Conservation (phyloP, 2,888 invertebrate genomes). For the Rhaphigaster nebulosa region DNA sequence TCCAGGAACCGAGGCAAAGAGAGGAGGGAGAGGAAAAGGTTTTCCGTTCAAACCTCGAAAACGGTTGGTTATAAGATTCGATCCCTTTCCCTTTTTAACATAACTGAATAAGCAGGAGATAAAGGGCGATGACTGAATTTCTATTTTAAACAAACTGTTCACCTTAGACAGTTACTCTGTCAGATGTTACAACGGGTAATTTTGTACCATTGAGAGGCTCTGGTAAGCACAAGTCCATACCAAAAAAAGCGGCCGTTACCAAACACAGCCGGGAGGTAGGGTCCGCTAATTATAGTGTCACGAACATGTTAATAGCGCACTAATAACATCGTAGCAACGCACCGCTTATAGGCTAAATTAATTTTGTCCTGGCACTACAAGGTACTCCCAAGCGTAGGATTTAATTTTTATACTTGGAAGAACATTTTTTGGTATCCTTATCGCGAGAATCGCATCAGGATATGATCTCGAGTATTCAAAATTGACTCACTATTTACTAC, state of each 20-base stretch:
- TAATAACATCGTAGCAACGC: not conserved
- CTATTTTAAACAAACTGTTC: not conserved
- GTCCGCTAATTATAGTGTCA: not conserved
- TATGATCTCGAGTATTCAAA: not conserved
- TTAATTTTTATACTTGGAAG: constrained; percentile 21
- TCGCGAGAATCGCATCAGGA: not conserved
- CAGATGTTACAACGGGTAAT: not conserved
- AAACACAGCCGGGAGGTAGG: constrained; percentile 21
- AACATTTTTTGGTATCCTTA: not conserved
- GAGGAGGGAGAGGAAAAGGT: no score
- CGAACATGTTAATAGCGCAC: constrained; percentile 14
- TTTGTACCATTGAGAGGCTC: not conserved
- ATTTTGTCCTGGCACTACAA: constrained; percentile 24
- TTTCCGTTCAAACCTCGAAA: no score
- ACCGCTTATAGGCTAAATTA: not conserved
- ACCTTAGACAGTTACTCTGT: not conserved
- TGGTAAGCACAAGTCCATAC: not conserved
- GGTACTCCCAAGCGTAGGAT: not conserved
- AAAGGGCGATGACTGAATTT: not conserved
- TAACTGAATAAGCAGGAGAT: no score
- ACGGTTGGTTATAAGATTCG: no score
- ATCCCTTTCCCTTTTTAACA: no score
- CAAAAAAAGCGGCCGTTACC: constrained; percentile 13
- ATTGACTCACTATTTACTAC: not conserved
- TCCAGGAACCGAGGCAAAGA: no score